These are phyloP conservation scores for Lepus townsendii DNA, from an alignment of 2,797 vertebrate species.

Conservation along the genomic window DNA sequence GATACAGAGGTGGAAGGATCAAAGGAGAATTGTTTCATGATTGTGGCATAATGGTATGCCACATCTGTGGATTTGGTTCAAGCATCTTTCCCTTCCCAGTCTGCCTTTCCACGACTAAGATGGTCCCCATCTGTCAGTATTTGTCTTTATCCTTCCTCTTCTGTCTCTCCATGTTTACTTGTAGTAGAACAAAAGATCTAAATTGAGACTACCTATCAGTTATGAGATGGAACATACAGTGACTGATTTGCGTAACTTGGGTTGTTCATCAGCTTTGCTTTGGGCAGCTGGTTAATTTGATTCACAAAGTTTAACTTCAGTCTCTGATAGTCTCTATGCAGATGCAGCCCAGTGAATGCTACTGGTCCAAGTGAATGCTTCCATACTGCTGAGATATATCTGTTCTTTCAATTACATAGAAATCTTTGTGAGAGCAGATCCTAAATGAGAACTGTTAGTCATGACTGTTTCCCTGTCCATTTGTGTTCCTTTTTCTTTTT, in stretches of 20 bases:
- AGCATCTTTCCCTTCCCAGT: slow-evolving; percentile 68
- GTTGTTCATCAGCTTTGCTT: background rate
- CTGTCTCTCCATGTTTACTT: slow-evolving; percentile 70
- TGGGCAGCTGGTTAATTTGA: slow-evolving; percentile 28
- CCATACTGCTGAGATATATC: background rate
- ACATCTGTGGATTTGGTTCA: slow-evolving; percentile 67
- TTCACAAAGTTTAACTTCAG: background rate
- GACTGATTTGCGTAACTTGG: slow-evolving; percentile 46
- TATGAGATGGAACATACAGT: slow-evolving; percentile 8
- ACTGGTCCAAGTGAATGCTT: background rate
- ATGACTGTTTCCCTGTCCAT: background rate
- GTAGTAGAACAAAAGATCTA: slow-evolving; percentile 69
- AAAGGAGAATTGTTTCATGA: slow-evolving; percentile 51
- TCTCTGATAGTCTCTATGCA: background rate
- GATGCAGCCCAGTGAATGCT: background rate
- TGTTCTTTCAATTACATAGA: background rate
- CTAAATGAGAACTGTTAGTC: background rate
- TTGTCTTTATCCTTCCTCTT: slow-evolving; percentile 80
- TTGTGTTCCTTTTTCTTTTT: background rate
- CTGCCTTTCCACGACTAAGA: slow-evolving; percentile 75
- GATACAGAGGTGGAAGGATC: slow-evolving; percentile 5
- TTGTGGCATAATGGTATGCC: slow-evolving; percentile 60
- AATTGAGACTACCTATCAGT: slow-evolving; percentile 49
- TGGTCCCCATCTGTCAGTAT: slow-evolving; percentile 77
- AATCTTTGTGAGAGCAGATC: slow-evolving; percentile 13